Percentiles rank a stretch among this genome's conserved stretches.
Evolutionary conservation across 2,797 vertebrate species (phyloP).

Genomic region (Podargus strigoides): DNA sequence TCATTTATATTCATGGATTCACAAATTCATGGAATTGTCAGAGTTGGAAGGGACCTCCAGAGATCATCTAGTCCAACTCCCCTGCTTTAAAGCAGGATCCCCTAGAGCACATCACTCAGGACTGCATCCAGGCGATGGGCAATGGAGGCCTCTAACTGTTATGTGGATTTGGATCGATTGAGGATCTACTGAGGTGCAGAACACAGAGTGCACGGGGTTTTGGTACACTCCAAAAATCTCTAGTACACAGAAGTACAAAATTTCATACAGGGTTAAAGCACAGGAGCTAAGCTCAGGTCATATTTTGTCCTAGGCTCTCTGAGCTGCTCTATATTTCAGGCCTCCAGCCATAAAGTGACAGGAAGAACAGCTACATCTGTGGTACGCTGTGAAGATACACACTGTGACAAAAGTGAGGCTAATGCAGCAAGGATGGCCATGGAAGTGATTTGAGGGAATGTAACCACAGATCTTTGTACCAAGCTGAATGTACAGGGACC

Average conservation of each 20-base stretch:
- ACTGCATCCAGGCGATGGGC: no score
- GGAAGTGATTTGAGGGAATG: neutral
- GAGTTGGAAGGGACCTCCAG: no score
- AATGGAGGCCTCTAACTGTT: neutral
- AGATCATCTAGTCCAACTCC: no score
- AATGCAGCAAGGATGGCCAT: accelerated
- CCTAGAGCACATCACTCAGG: no score
- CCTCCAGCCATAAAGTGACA: neutral
- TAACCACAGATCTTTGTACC: neutral
- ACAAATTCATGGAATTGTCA: no score
- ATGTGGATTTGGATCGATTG: neutral
- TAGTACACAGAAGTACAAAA: neutral
- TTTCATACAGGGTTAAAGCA: neutral
- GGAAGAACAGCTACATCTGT: neutral
- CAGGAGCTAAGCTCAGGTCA: neutral
- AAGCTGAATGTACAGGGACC: neutral
- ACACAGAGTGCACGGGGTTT: neutral
- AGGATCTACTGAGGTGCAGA: neutral
- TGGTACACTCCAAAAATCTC: neutral
- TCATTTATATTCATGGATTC: no score
- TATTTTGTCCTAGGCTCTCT: neutral
- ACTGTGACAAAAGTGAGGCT: accelerated
- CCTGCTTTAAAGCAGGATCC: no score
- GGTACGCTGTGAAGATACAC: neutral
- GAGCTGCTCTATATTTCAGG: neutral